Base-by-base conservation (phyloP, 1,140 invertebrate genomes). In the Drosophila pandora region DNA sequence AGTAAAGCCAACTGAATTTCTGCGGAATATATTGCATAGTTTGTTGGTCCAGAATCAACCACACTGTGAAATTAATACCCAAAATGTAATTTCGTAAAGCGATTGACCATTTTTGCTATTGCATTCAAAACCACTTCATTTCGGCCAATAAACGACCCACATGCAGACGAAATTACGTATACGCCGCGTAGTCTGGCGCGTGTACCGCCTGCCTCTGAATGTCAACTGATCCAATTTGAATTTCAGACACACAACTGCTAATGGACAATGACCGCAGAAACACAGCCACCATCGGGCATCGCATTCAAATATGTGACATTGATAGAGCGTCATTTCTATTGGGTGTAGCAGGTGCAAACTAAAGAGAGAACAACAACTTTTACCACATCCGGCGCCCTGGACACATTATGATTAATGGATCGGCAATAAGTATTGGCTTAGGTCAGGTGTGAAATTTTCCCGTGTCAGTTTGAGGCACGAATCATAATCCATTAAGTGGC, bases 401-500 rank as follows among this genome's bases (percentile, higher is more conserved):
- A 70, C 76, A 73, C 63, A 67, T 25, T 65, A 79, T 83, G 75
- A 83, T 83, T 70, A 67, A 82, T 79, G 30, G 41, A 28, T n/a
- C 13, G 21, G 13, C 58, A 13, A 12, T 48, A 43, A 52, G 55
- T 56, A 55, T 30, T 67, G 49, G 50, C 49, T 41, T 64, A 62
- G 68, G 67, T 87, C 83, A 82, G 61, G 58, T 61, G 62, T 68
- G 70, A 58, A 68, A 75, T 77, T 73, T 61, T 48, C 48, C 39
- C 61, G 56, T 57, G 58, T 58, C 50, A 13, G 22, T 37, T 58
- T 53, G 50, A 10, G 43, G 7, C 48, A 56, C 52, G 69, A 59
- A 45, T 64, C 61, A 60, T 81, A 85, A 71, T 78, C 68, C 82
- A 78, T 85, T 87, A 87, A 87, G 79, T 55, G 73, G 48, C 45